Conservation (phyloP, 2,888 invertebrate genomes). For the Venusia cambrica region DNA sequence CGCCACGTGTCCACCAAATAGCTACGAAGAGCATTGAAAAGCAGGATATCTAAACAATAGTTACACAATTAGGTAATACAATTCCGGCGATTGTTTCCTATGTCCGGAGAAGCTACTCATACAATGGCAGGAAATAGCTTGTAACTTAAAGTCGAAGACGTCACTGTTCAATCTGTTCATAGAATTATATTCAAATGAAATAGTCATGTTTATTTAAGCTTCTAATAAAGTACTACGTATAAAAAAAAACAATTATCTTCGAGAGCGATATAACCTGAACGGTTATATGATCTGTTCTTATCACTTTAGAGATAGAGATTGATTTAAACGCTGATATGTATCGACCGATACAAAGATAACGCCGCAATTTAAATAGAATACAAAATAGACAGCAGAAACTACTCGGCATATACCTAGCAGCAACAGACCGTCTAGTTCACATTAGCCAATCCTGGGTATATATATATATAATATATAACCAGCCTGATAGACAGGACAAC, state of each 20-base stretch:
- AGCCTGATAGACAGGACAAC: constrained; percentile 36
- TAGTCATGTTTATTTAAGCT: too few species aligned
- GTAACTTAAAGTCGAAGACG: constrained; percentile 12
- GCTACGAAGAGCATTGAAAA: constrained; percentile 19
- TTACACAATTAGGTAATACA: constrained; percentile 43
- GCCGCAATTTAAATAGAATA: background rate
- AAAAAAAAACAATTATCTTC: too few species aligned
- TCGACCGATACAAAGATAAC: constrained; percentile 2
- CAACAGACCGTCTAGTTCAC: constrained; percentile 16
- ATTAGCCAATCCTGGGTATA: constrained; percentile 29
- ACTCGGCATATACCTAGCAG: constrained; percentile 5
- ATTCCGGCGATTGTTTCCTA: constrained; percentile 54
- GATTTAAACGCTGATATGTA: too few species aligned
- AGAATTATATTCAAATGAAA: constrained; percentile 1
- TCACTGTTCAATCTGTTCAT: constrained; percentile 4
- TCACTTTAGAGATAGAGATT: too few species aligned
- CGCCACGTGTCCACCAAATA: constrained; percentile 5
- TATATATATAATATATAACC: constrained; percentile 34
- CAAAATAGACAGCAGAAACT: constrained; percentile 1
- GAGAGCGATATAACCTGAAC: too few species aligned
- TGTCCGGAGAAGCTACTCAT: constrained; percentile 35
- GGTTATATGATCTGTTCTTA: too few species aligned
- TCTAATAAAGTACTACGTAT: too few species aligned
- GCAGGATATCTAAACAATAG: constrained; percentile 47
- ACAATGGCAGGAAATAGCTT: constrained; percentile 51